Evolutionary conservation across 1,140 invertebrate genomes (phyloP), one percentile per base, ranked within the genome.

Genomic region (Cydia splendana): DNA sequence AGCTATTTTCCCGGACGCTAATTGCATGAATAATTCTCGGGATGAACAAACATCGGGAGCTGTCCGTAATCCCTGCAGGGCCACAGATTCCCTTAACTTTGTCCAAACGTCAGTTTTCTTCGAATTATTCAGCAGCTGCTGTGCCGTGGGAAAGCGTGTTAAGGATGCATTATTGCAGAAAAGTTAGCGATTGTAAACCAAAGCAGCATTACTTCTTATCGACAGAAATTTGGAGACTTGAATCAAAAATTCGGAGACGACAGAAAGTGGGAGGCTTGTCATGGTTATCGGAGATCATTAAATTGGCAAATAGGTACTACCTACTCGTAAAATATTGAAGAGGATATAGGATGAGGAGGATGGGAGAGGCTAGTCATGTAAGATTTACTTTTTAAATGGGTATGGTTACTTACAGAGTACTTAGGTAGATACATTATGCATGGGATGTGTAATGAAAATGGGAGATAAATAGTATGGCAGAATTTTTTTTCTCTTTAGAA

Each of bases 11-110:
- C 30, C n/a, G 67, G 34, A 38, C 30, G 7, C 67, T 71, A 71
- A 71, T 71, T 71, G 67, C 67, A 71, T 71, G 67, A 71, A 71
- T 71, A 71, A 71, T 71, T 71, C 67, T 9, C n/a, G 34, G 67
- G 15, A 71, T 42, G 30, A 71, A 10, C 67, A 71, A 71, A 71
- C 67, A 71, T 71, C 67, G 67, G n/a, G 67, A 71, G 67, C 7
- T 42, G 67, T 71, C 38, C 67, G 67, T 71, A 71, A 71, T 71
- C 67, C 67, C 67, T 38, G 67, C 30, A 18, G 67, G 65, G 67
- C 67, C 67, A 30, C 67, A 18, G 67, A 71, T 38, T 71, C 67
- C 34, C 67, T 71, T 71, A 71, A 71, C 67, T 71, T 71, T 71
- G 67, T 42, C 67, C 15, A 71, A 71, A 71, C 67, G 67, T 71